phyloP scores from a whole-genome alignment of 2,888 invertebrate species.

The Tachystola acroxantha region DNA sequence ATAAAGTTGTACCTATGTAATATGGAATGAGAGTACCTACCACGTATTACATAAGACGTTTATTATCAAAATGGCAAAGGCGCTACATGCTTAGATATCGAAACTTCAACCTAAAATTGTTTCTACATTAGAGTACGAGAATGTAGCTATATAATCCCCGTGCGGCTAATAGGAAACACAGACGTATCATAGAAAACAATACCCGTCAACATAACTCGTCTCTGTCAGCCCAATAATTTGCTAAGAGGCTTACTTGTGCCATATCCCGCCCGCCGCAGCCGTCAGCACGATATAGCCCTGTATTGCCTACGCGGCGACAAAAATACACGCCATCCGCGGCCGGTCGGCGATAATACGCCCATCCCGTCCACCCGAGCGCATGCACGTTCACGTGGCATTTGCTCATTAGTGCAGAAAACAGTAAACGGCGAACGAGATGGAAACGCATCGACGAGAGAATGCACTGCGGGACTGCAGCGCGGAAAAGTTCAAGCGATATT shows the following conservation, averaged over 20 bases:
- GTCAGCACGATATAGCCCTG: constrained; percentile 3
- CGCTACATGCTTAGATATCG: too few species aligned
- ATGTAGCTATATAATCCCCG: too few species aligned
- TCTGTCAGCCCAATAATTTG: not conserved
- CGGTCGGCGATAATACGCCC: constrained; percentile 34
- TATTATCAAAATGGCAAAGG: too few species aligned
- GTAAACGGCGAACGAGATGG: constrained; percentile 10
- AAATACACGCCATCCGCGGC: constrained; percentile 45
- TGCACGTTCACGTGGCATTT: constrained; percentile 16
- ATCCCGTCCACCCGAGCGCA: constrained; percentile 13
- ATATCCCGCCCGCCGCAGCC: not conserved
- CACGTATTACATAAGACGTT: too few species aligned
- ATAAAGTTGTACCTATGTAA: too few species aligned
- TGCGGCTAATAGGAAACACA: too few species aligned
- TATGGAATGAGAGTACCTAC: too few species aligned
- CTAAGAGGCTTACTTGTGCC: constrained; percentile 1
- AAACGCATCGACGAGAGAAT: constrained; percentile 9
- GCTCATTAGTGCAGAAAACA: constrained; percentile 27
- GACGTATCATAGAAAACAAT: too few species aligned
- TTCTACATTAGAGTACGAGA: too few species aligned
- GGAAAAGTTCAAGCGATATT: constrained; percentile 4
- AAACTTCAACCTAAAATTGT: too few species aligned
- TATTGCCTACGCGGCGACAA: constrained; percentile 29
- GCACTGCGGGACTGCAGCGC: constrained; percentile 7
- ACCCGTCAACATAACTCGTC: not conserved